Conservation (phyloP, 2,113 vertebrate genomes). For the Crocuta crocuta region DNA sequence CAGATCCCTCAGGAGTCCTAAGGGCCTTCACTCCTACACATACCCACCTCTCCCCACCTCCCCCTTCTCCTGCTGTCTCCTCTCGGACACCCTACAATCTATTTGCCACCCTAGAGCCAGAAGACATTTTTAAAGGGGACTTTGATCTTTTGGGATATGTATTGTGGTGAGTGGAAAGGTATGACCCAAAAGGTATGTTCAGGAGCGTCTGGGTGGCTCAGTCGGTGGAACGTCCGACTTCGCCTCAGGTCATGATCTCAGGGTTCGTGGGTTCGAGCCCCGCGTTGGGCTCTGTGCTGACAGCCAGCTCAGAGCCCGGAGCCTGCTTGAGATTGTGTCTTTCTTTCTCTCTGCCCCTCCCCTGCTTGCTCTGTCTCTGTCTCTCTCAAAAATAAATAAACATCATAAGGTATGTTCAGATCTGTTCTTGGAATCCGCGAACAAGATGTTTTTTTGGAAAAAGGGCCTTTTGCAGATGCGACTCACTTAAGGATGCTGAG, state of each 20-base stretch:
- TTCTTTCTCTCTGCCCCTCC: too few relatives aligned
- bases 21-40: neutral
- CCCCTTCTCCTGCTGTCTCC: neutral
- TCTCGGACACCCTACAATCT: neutral
- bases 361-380: too few relatives aligned
- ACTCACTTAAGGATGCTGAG: conserved; percentile 2
- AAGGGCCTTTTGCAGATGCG: neutral
- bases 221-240: too few relatives aligned
- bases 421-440: neutral
- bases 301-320: too few relatives aligned
- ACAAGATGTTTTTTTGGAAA: neutral
- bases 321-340: too few relatives aligned
- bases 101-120: neutral
- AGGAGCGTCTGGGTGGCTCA: too few relatives aligned
- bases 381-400: too few relatives aligned
- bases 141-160: neutral
- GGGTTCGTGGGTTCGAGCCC: too few relatives aligned
- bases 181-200: neutral
- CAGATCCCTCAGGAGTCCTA: neutral
- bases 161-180: neutral
- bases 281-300: too few relatives aligned
- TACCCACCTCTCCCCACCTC: too few relatives aligned
- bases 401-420: neutral
- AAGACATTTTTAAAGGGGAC: neutral
- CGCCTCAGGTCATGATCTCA: too few relatives aligned